Evolutionary conservation across 1,140 invertebrate species (phyloP).

Genomic region (Heliconius hewitsoni): DNA sequence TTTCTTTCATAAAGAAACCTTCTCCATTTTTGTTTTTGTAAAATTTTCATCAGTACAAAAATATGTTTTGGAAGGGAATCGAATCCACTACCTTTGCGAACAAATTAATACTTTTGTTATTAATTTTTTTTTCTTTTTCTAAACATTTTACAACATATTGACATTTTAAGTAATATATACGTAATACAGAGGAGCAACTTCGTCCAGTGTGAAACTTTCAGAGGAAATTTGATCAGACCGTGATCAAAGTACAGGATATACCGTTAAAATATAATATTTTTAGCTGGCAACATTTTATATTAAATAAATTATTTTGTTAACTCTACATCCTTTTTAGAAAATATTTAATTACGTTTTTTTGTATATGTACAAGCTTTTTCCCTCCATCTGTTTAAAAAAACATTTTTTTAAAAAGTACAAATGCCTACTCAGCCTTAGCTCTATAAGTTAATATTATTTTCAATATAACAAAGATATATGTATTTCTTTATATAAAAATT

Average conservation of each 20-base stretch:
- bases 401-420: too few relatives aligned
- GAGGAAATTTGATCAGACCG: slow-evolving; percentile 55
- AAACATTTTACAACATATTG: background rate
- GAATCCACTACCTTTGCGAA: too few relatives aligned
- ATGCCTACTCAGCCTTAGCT: too few relatives aligned
- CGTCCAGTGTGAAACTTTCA: slow-evolving; percentile 45
- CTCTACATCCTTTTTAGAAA: slow-evolving; percentile 13
- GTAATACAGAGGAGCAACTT: slow-evolving; percentile 34
- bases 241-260: slow-evolving; percentile 50
- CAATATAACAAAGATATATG: too few relatives aligned
- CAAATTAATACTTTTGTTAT: too few relatives aligned
- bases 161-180: slow-evolving; percentile 37
- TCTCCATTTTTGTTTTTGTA: too few relatives aligned
- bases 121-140: too few relatives aligned
- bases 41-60: too few relatives aligned
- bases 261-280: slow-evolving; percentile 38
- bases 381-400: background rate
- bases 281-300: slow-evolving; percentile 40
- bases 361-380: background rate
- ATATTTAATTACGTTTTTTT: background rate
- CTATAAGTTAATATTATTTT: too few relatives aligned
- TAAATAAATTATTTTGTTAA: slow-evolving; percentile 36
- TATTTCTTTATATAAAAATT: too few relatives aligned
- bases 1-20: too few relatives aligned
- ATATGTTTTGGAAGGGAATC: too few relatives aligned